Evolutionary conservation across 2,888 invertebrate genomes (phyloP), one percentile per base, ranked within the genome.

Genomic region (Trissolcus brochymenae): DNA sequence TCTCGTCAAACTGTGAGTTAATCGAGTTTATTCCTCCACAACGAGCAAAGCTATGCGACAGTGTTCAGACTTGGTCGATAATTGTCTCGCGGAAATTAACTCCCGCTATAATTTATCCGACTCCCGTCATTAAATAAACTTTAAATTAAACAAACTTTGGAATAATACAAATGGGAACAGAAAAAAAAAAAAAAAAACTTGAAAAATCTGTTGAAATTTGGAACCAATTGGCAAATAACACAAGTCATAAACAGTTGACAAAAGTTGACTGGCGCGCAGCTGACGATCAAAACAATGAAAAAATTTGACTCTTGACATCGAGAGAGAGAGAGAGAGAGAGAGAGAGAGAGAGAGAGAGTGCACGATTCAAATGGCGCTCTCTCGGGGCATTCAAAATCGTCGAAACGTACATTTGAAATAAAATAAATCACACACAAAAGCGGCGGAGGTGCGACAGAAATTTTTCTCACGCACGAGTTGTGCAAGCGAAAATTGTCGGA

Each of bases 391-490:
- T 70, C 61, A 61, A 70, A 70, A 56, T 61, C 70, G 49, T 4
- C 50, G 70, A 41, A 56, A 56, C 40, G 60, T 19, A 49, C 54
- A 11, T 7, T 60, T 19, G 46, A 25, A 68, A 68, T 68, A 61
- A 61, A 67, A 61, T 57, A 51, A 64, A 71, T 64, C 51, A 41
- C 62, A 60, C 41, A 50, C 49, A 53, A 50, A 40, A 55, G 55
- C 43, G 60, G 16, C 51, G 56, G 54, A 66, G 65, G 74, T 46
- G 64, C 64, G 68, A 60, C 41, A 53, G 56, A 60, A 43, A 66
- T 71, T 76, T 65, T 71, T 71, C 71, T 70, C 64, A 70, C 65
- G 75, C 35, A 53, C 65, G 54, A 6, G 55, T 76, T 76, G 65
- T 50, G 64, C 75, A 55, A 64, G 49, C 68, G 66, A 57, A 29